Base-by-base conservation (phyloP, 2,888 invertebrate genomes). In the Eustalomyia histrio region DNA sequence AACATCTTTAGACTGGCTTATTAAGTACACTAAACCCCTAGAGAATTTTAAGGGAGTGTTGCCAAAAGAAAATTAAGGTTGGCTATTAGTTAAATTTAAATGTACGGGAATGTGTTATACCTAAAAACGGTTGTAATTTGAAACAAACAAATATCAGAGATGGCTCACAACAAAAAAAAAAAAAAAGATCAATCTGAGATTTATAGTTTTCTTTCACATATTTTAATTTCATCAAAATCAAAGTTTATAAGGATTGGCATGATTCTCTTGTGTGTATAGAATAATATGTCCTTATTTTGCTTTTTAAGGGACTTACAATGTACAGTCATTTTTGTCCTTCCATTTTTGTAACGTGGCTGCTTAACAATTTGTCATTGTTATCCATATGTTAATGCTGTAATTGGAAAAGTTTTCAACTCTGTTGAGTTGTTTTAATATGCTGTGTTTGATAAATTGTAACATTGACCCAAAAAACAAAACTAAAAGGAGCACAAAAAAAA, bases 401-500 rank as follows among this genome's bases (percentile, higher is more conserved):
- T 52, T 60, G 55, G 52, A 71, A 50, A 57, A 16, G 10, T 29
- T 18, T 29, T 57, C 33, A 57, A 57, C 57, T 57, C 24, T 57
- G 33, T 24, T 57, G 57, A 29, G 29, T 14, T 2, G 33, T 33
- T 29, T 57, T 16, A 57, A 57, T 57, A 57, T 29, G 14, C 29
- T 57, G 74, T 65, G 21, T 74, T 39, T 55, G 18, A 21, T 39
- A 43, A 47, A 39, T 33, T 57, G 21, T 61, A 79, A 64, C 78
- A 79, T 82, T 82, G 82, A 82, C 82, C 83, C 71, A 80, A 69
- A 80, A 82, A 78, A 67, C 14, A 7, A 24, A 35, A 24, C 35
- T 24, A n/a, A 57, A 43, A 57, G n/a, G 24, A 73, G 33, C 18
- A 57, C 68, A 43, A 43, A 35, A 33, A 14, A 69, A 47, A 39